phyloP scores from a whole-genome alignment of 2,113 vertebrate genomes.

The Bubo blakistoni region DNA sequence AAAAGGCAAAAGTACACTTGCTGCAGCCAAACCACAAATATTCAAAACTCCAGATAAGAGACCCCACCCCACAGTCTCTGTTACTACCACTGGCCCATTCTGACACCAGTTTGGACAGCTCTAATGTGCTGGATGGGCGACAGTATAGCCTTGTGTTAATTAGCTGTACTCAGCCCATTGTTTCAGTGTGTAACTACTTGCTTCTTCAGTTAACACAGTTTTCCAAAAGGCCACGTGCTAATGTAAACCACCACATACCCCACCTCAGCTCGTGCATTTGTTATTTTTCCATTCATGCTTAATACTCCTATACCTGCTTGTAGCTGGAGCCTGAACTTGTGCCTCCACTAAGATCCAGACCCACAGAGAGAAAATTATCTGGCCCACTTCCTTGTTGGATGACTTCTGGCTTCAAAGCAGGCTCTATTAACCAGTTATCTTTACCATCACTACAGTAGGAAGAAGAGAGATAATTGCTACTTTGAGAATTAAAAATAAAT shows the following conservation, averaged over 20 bases:
- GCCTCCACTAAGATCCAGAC: not conserved
- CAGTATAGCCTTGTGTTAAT: not conserved
- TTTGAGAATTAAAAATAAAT: not conserved
- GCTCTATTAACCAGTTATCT: not conserved
- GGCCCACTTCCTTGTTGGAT: not conserved
- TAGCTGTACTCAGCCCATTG: not conserved
- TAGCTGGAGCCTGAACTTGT: not conserved
- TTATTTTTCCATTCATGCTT: not conserved
- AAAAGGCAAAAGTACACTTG: not conserved
- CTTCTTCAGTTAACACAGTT: not conserved
- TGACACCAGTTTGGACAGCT: not conserved
- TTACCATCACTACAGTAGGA: not conserved
- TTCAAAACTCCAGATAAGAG: not conserved
- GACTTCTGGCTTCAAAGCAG: not conserved
- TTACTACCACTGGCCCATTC: not conserved
- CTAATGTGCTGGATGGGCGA: not conserved
- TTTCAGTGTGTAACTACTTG: not conserved
- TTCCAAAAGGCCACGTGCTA: not conserved
- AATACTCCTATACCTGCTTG: not conserved
- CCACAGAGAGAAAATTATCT: not conserved
- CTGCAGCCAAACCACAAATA: not conserved
- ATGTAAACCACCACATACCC: not conserved
- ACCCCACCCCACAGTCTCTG: not conserved
- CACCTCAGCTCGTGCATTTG: not conserved
- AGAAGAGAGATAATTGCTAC: not conserved